These are phyloP conservation scores for Candoia aspera DNA, from an alignment of 2,113 vertebrate species.

Conservation along the genomic window DNA sequence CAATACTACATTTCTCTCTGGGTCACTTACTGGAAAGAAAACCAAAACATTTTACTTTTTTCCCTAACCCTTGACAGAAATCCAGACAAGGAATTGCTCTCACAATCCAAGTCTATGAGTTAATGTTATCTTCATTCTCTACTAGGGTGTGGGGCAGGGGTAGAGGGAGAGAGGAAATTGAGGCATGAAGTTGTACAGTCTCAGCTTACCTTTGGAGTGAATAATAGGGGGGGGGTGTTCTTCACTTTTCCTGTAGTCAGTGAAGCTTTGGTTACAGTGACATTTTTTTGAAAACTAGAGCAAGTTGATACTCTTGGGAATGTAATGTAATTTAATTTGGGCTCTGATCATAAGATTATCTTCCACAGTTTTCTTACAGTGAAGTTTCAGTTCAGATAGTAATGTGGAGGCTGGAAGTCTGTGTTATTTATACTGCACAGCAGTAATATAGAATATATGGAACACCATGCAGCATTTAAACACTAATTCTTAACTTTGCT, in stretches of 20 bases:
- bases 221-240: constrained; percentile 9
- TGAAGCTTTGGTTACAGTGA: constrained; percentile 7
- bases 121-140: background rate
- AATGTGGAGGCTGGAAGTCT: constrained; percentile 37
- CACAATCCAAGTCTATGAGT: background rate
- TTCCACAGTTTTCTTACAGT: background rate
- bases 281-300: background rate
- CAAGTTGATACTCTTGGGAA: constrained; percentile 32
- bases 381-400: constrained; percentile 37
- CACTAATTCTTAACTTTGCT: constrained; percentile 47
- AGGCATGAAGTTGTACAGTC: background rate
- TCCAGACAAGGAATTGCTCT: background rate
- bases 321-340: constrained; percentile 21
- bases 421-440: constrained; percentile 35
- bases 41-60: background rate
- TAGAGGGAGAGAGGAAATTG: background rate
- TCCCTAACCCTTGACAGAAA: background rate
- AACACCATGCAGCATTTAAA: constrained; percentile 55
- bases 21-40: constrained; percentile 23
- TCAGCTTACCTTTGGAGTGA: background rate
- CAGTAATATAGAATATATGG: background rate
- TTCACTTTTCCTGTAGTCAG: background rate
- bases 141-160: background rate
- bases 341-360: constrained; percentile 19
- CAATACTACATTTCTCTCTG: background rate